phyloP scores from a whole-genome alignment of 2,797 vertebrate species.

The Mastacembelus armatus region DNA sequence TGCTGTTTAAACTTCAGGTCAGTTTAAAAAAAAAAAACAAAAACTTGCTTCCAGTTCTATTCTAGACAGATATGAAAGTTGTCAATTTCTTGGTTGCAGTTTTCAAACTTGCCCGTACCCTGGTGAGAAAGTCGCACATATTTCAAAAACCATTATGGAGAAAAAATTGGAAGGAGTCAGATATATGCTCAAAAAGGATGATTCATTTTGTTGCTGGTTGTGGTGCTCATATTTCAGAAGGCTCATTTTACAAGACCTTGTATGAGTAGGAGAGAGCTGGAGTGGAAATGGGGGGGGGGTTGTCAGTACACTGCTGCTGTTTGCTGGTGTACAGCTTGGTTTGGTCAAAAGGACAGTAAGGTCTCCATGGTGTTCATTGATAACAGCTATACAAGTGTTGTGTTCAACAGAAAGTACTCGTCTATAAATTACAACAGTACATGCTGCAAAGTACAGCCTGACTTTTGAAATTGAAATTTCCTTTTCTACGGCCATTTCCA shows the following conservation, averaged over 20 bases:
- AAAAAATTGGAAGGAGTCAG: background rate
- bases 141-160: conserved; percentile 9
- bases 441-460: background rate
- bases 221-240: background rate
- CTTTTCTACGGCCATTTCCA: conserved; percentile 24
- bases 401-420: conserved; percentile 13
- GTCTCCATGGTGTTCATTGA: conserved; percentile 2
- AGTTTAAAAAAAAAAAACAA: too few species aligned
- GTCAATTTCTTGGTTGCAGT: too few species aligned
- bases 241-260: background rate
- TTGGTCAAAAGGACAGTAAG: background rate
- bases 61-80: background rate
- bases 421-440: conserved; percentile 16
- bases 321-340: background rate
- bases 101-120: too few species aligned
- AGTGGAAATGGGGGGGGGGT: conserved; percentile 26
- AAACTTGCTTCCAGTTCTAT: background rate
- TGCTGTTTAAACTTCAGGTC: background rate
- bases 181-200: conserved; percentile 10
- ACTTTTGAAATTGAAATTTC: conserved; percentile 22
- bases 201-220: conserved; percentile 2
- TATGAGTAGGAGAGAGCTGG: conserved; percentile 2
- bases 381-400: background rate
- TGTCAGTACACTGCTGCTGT: conserved; percentile 1
- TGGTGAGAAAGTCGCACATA: background rate